Evolutionary conservation across 2,113 vertebrate genomes (phyloP), one percentile per base, ranked within the genome.

Genomic region (Nerophis lumbriciformis): DNA sequence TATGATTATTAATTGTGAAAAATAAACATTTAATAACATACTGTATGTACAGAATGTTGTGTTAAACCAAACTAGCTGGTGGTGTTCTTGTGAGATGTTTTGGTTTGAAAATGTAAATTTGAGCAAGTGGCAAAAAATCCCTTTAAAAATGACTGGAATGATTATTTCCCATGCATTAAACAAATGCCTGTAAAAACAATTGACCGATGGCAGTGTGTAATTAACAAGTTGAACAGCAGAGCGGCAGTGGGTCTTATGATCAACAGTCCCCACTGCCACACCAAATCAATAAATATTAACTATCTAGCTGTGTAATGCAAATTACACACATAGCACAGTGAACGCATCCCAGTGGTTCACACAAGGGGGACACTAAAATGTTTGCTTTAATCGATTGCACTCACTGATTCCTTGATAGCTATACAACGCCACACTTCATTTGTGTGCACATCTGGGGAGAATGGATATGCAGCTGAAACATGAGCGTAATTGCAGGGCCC

Each of bases 261-360:
- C 65, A 21, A 44, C 59, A 69, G 36, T 28, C 65, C 53, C 42
- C 56, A 37, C 66, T 62, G 65, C 72, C 66, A 66, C 57, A 35
- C 61, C 19, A 53, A 83, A 85, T 85, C 73, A 75, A 72, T 81
- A 75, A 78, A 61, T 67, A 75, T 77, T 66, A 72, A 66, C 58
- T 58, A 47, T 63, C 63, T 21, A 50, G 65, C 84, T 68, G 48
- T 72, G 68, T 71, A 72, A 83, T 73, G 66, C 61, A 59, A 72
- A 78, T 79, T 58, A 70, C 71, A 77, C 19, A 68, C 69, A 58
- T 8, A 28, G 16, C 63, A 55, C 65, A 62, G 65, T 71, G 65
- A 75, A 73, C 62, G 66, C 42, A 39, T 65, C 68, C 60, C 61
- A 82, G 10, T 45, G 42, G 11, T 28, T 28, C 28, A 28, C 28